Percentiles rank a stretch among this genome's conserved stretches.
These are phyloP conservation scores for Falco biarmicus DNA, from an alignment of 2,797 vertebrate species.

Conservation along the genomic window DNA sequence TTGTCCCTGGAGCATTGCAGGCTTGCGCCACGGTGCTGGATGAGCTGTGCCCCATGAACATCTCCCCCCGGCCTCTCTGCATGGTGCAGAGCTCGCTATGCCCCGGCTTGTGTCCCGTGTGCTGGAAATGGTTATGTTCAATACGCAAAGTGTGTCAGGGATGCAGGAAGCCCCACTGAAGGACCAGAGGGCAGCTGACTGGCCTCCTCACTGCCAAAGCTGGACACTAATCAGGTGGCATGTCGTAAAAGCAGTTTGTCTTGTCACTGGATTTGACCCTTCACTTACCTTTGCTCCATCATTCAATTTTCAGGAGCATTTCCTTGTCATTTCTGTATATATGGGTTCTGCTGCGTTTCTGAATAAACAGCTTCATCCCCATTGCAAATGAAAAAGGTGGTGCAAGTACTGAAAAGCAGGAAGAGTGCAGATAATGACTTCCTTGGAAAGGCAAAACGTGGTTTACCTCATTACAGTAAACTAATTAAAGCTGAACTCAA, in stretches of 20 bases:
- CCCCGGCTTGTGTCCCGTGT: fast-evolving
- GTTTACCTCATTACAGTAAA: constrained; percentile 57
- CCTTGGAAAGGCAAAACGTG: constrained; percentile 26
- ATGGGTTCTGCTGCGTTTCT: not conserved
- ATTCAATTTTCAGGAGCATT: not conserved
- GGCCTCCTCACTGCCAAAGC: not conserved
- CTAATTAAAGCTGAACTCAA: constrained; percentile 37
- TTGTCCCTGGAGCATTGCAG: not conserved
- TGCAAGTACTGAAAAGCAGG: not conserved
- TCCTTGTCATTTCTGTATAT: fast-evolving
- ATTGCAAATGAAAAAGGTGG: not conserved
- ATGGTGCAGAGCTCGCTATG: not conserved
- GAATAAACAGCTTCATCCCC: not conserved
- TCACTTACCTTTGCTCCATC: not conserved
- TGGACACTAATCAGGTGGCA: not conserved
- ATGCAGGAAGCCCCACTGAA: not conserved
- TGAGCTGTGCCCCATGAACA: not conserved
- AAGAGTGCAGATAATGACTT: constrained; percentile 39
- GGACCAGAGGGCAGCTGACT: not conserved
- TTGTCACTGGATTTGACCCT: not conserved
- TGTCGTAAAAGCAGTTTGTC: not conserved
- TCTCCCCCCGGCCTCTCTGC: not conserved
- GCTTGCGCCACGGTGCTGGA: fast-evolving
- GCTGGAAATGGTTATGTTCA: not conserved
- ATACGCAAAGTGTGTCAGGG: not conserved